Evolutionary conservation across 2,888 invertebrate species (phyloP).

Genomic region (Orchesella flavescens): DNA sequence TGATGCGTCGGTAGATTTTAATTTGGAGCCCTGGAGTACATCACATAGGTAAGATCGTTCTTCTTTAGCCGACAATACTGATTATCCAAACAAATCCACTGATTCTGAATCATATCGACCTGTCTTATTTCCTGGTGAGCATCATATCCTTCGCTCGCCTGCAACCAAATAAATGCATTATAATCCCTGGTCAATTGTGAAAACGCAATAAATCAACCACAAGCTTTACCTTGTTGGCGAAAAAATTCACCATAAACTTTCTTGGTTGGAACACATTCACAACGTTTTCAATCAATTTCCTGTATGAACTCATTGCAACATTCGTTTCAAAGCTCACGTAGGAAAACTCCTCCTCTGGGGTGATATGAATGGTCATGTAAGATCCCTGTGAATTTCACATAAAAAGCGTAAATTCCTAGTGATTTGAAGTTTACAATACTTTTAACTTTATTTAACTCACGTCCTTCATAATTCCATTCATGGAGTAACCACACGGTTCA

Average conservation of each 20-base stretch:
- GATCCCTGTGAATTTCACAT: slow-evolving; percentile 81
- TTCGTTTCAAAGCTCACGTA: slow-evolving; percentile 96
- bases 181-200: no score
- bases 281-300: slow-evolving; percentile 86
- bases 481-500: slow-evolving; percentile 99
- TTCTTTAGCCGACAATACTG: slow-evolving; percentile 93
- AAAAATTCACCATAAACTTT: slow-evolving; percentile 94
- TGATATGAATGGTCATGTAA: slow-evolving; percentile 99
- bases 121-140: slow-evolving; percentile 82
- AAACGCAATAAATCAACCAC: no score
- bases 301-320: slow-evolving; percentile 83
- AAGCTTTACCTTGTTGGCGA: slow-evolving; percentile 88
- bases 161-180: slow-evolving; percentile 69
- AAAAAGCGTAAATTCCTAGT: not conserved
- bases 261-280: slow-evolving; percentile 90
- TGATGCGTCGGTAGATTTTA: no score
- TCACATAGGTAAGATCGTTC: slow-evolving; percentile 94
- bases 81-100: slow-evolving; percentile 82
- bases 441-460: slow-evolving; percentile 72
- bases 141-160: slow-evolving; percentile 85
- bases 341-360: slow-evolving; percentile 94
- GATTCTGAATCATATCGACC: slow-evolving; percentile 80
- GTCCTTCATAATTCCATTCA: slow-evolving; percentile 93
- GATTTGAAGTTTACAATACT: no score
- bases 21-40: slow-evolving; percentile 92